Conservation (phyloP, 2,113 vertebrate genomes). For the Actinemys pallida region DNA sequence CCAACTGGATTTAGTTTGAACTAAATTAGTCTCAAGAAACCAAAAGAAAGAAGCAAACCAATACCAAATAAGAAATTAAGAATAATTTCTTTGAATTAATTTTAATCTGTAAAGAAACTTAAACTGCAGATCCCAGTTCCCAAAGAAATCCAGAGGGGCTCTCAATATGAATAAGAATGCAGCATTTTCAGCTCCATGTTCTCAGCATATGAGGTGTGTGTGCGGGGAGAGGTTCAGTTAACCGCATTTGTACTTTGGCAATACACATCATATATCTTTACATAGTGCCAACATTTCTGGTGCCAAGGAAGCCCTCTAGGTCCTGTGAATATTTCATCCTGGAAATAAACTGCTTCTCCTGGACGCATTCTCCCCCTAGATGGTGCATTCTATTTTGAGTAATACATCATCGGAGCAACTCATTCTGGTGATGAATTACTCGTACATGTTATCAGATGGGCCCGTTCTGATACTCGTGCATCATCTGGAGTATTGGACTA, state of each 20-base stretch:
- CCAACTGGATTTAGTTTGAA: slow-evolving; percentile 18
- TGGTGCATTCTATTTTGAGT: slow-evolving; percentile 22
- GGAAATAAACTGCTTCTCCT: not conserved
- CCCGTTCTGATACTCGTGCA: slow-evolving; percentile 64
- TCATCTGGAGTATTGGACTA: slow-evolving; percentile 56
- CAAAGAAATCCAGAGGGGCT: not conserved
- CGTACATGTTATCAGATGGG: slow-evolving; percentile 39
- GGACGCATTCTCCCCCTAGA: not conserved
- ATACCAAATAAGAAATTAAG: slow-evolving; percentile 55
- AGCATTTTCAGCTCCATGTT: not conserved
- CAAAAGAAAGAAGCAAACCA: slow-evolving; percentile 38
- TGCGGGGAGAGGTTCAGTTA: not conserved
- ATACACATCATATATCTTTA: not conserved
- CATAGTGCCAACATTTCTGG: not conserved
- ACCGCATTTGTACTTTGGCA: not conserved
- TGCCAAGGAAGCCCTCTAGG: not conserved
- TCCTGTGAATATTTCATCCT: not conserved
- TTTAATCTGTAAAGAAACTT: slow-evolving; percentile 28
- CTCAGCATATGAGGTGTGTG: not conserved
- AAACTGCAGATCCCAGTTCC: slow-evolving; percentile 39
- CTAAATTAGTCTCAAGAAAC: slow-evolving; percentile 38
- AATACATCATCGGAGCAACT: slow-evolving; percentile 48
- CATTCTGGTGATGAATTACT: slow-evolving; percentile 47
- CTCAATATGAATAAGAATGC: not conserved
- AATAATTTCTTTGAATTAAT: slow-evolving; percentile 45